Conservation (phyloP, 2,888 invertebrate species). For the Synergus japonicus region DNA sequence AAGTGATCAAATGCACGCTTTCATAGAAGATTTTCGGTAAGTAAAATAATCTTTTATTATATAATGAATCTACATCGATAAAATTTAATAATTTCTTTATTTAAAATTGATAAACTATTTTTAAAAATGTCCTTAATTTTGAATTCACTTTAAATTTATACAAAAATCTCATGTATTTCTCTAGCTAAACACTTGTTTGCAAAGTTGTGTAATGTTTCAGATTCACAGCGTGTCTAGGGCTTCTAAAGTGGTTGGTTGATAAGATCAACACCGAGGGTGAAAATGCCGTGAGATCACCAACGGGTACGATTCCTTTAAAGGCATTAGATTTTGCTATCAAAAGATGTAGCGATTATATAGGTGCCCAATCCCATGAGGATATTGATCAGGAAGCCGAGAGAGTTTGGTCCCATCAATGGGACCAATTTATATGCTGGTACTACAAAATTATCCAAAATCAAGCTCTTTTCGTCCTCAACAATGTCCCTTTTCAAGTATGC, state of each 20-base stretch:
- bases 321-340: slow-evolving; percentile 90
- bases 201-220: slow-evolving; percentile 54
- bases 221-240: slow-evolving; percentile 90
- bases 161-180: too few species aligned
- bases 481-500: slow-evolving; percentile 70
- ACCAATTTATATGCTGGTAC: slow-evolving; percentile 87
- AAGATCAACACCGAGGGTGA: slow-evolving; percentile 80
- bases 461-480: slow-evolving; percentile 66
- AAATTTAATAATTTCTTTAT: too few species aligned
- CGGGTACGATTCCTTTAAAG: slow-evolving; percentile 86
- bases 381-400: slow-evolving; percentile 86
- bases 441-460: slow-evolving; percentile 79
- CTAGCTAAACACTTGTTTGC: not conserved
- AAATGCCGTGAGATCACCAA: slow-evolving; percentile 79
- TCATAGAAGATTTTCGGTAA: slow-evolving; percentile 90
- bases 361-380: slow-evolving; percentile 85
- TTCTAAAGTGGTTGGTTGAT: slow-evolving; percentile 87
- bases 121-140: too few species aligned
- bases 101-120: too few species aligned
- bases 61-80: not conserved
- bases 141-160: too few species aligned
- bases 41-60: not conserved
- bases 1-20: slow-evolving; percentile 89
- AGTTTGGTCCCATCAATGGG: slow-evolving; percentile 94
- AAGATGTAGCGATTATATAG: slow-evolving; percentile 88